These are phyloP conservation scores for Hyles euphorbiae DNA, from an alignment of 1,140 invertebrate genomes.

Conservation along the genomic window DNA sequence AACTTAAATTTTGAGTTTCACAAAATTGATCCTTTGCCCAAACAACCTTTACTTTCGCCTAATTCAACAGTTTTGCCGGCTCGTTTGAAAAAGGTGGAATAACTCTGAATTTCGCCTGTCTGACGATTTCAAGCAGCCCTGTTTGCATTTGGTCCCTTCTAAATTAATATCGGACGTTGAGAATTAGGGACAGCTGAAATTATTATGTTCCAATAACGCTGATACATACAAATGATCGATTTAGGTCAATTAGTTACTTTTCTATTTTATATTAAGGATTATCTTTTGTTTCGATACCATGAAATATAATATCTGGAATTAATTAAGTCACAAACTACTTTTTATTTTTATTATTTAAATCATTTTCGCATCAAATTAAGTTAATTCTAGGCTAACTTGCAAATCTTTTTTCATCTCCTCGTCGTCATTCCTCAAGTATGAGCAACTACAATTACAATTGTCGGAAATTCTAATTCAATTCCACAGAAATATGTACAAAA, in stretches of 20 bases:
- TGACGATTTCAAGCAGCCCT: slow-evolving; percentile 23
- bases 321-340: too few relatives aligned
- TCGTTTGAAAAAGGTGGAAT: slow-evolving; percentile 23
- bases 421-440: too few relatives aligned
- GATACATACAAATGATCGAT: slow-evolving; percentile 1
- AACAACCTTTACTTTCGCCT: slow-evolving; percentile 34
- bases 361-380: too few relatives aligned
- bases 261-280: too few relatives aligned
- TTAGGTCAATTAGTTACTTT: not conserved
- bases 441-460: too few relatives aligned
- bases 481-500: too few relatives aligned
- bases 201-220: slow-evolving; percentile 20
- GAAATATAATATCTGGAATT: too few relatives aligned
- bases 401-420: too few relatives aligned
- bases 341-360: too few relatives aligned
- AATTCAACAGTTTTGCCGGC: slow-evolving; percentile 31
- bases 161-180: slow-evolving; percentile 33
- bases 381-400: too few relatives aligned
- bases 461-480: too few relatives aligned
- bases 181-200: slow-evolving; percentile 23
- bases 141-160: slow-evolving; percentile 27
- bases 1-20: slow-evolving; percentile 18
- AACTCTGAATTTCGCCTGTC: slow-evolving; percentile 20
- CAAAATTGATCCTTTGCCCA: slow-evolving; percentile 29
- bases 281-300: too few relatives aligned